Percentiles rank a stretch among this genome's conserved stretches.
Evolutionary conservation across 2,888 invertebrate genomes (phyloP).

Genomic region (Cactoblastis cactorum): DNA sequence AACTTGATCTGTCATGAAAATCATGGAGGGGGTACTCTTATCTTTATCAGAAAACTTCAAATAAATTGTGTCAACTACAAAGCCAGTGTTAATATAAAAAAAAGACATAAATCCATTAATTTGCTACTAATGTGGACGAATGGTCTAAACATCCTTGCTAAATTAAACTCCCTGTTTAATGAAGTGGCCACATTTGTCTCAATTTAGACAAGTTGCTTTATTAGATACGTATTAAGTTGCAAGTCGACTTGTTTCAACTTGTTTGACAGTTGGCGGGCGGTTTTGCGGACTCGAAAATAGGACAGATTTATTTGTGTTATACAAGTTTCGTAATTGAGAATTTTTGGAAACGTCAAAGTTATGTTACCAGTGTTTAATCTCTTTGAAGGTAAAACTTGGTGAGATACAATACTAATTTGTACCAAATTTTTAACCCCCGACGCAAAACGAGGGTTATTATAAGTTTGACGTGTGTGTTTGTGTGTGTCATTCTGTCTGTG

Average conservation of each 20-base stretch:
- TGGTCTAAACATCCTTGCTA: conserved; percentile 55
- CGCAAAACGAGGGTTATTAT: no score
- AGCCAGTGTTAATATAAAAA: conserved; percentile 34
- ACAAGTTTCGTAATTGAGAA: conserved; percentile 5
- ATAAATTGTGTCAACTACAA: conserved; percentile 4
- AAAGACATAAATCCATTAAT: conserved; percentile 55
- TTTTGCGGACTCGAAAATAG: conserved; percentile 4
- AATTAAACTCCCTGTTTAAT: conserved; percentile 71
- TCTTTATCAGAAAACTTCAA: background rate
- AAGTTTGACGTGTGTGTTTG: no score
- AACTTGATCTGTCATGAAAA: no score
- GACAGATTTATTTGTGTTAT: conserved; percentile 8
- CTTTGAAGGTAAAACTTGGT: background rate
- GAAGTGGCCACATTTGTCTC: conserved; percentile 71
- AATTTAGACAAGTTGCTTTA: conserved; percentile 56
- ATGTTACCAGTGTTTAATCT: background rate
- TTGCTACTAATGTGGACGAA: conserved; percentile 69
- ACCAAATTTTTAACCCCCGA: no score
- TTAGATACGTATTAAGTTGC: conserved; percentile 54
- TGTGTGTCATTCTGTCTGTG: no score
- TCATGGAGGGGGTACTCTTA: no score
- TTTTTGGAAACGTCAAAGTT: conserved; percentile 6
- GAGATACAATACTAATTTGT: no score
- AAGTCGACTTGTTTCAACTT: conserved; percentile 16
- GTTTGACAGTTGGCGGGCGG: conserved; percentile 15